Base-by-base conservation (phyloP, 2,113 vertebrate species). In the Buteo buteo region DNA sequence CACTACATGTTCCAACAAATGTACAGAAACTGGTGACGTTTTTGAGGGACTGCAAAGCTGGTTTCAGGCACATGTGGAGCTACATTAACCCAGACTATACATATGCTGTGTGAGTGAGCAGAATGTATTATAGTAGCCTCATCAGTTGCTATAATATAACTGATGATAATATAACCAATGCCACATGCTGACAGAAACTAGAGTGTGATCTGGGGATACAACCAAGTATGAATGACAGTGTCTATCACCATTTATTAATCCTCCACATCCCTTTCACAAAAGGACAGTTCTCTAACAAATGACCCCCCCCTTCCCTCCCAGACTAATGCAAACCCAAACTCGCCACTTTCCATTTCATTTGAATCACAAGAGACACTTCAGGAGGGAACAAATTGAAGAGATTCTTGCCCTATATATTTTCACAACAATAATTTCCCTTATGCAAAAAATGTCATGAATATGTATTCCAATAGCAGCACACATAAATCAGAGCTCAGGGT, bases 401-500 rank as follows among this genome's bases (percentile, higher is more conserved):
- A 95, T 92, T 81, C 85, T 77, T 50, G 58, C 79, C 81, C 90
- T 94, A 17, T 59, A 32, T 87, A 88, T 96, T 95, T 94, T 91
- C 92, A 95, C 90, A 96, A 95, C 90, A 96, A 78, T 92, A 88
- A 94, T 95, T 96, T 96, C 71, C 82, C 86, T 81, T 44, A 85
- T 95, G 90, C 88, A 94, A 88, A 95, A 49, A 16, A n/a, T 21
- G 47, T 28, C 82, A 92, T 92, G 92, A 96, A 95, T 96, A 92
- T 93, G 90, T 72, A 97, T 97, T 81, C 85, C 79, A 80, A 59
- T 31, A 92, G 74, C 93, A 90, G 90, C 87, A 49, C 40, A 22
- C 96, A 93, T 90, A 95, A 92, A 96, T 94, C 94, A 96, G 90
- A 83, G 79, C 78, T 65, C 12, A 1, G 82, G 92, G 36, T 92